Base-by-base conservation (phyloP, 2,113 vertebrate genomes). In the Hipposideros armiger region DNA sequence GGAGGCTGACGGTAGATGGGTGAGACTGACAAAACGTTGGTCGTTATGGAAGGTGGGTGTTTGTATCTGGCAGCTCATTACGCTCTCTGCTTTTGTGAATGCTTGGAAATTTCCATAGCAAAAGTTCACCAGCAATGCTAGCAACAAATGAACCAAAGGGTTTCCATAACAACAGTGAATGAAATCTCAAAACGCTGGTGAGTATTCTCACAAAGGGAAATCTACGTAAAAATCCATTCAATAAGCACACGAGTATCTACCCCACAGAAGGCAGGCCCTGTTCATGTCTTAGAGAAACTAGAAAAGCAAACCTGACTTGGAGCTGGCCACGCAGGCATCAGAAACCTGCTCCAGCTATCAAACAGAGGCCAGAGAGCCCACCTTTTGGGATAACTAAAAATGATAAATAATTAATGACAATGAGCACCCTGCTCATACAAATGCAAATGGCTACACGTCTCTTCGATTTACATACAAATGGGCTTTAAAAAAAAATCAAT, bases 401-500 rank as follows among this genome's bases (percentile, higher is more conserved):
- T 5, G n/a, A 89, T 95, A 96, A 95, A 96, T 97, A 97, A 96
- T 97, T 96, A 96, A 96, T 81, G 73, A 40, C 85, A 85, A 81
- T 90, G 81, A 96, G 88, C 40, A 83, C 50, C 40, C 50, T 88
- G 52, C 92, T 97, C 96, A 97, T 96, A 95, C 94, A 96, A 98
- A 95, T 97, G 97, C 89, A 97, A 97, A 96, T 78, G 40, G 56
- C 30, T 80, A 9, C 36, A 4, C 74, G 26, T 58, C 52, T 90
- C 76, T 28, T 92, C 32, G 4, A 97, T 98, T 97, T 97, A 96
- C 86, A 97, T 90, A 82, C 69, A 96, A 97, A 97, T 94, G 20
- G 40, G 70, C 42, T 86, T 81, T 40, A 10, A 47, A 76, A 84
- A 19, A 54, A 40, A 95, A 95, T 84, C 88, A 96, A 93, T 97